Evolutionary conservation across 1,140 invertebrate genomes (phyloP), one percentile per base, ranked within the genome.

Genomic region (Pseudomyrmex concolor): DNA sequence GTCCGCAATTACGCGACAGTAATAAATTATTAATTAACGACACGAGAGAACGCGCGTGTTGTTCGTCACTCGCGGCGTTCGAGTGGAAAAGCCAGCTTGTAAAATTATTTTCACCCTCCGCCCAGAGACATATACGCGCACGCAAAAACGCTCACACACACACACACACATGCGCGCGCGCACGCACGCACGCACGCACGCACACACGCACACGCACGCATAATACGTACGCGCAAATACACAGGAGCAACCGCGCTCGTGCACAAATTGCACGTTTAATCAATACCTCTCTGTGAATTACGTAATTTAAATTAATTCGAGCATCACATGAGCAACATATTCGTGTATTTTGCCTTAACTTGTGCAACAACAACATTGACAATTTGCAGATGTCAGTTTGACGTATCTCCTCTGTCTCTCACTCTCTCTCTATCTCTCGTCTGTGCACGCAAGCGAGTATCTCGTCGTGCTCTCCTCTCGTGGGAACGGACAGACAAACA

Each of bases 21-120:
- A 55, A 50, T 57, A 78, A 70, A 77, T 55, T 64, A 43, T 76
- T 66, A 77, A 78, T 70, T 70, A 70, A 68, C 25, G 17, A 7
- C 60, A 22, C 19, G 17, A 1, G 10, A 59, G 10, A 59, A 17
- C 25, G 54, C 15, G 17, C 25, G 13, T 22, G 51, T 25, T 10
- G 43, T 45, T 25, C 13, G 17, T 48, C 48, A 3, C 7, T 64
- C 22, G 34, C 4, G 12, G 48, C 43, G 43, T 34, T 13, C 17
- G 17, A 51, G 34, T 45, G 59, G 13, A 3, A 8, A 34, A 15
- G 4, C 2, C 9, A 13, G 1, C 3, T 45, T 17, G 22, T n/a
- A 19, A 54, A 77, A 67, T 67, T 67, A 77, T 68, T 57, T 22
- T n/a, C 22, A 48, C 15, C 17, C 34, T 78, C 12, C 51, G 48